phyloP scores from a whole-genome alignment of 2,797 vertebrate species.

The Myotis myotis region DNA sequence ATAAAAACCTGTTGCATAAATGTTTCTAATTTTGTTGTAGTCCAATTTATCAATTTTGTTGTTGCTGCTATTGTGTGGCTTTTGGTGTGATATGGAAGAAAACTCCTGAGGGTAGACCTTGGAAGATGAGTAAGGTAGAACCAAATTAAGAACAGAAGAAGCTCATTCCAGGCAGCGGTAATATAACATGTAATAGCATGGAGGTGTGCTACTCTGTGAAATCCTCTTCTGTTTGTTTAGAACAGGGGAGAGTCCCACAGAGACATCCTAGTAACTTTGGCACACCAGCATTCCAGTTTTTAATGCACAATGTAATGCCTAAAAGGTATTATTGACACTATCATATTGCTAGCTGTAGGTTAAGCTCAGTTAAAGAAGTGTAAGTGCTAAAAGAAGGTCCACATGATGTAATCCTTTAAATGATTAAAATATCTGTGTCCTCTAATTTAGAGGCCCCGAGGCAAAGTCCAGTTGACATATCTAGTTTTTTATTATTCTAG shows the following conservation, averaged over 20 bases:
- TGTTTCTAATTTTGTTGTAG: neutral
- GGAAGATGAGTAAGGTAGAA: neutral
- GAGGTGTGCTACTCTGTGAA: neutral
- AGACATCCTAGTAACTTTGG: neutral
- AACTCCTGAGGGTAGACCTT: neutral
- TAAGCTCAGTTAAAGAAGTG: neutral
- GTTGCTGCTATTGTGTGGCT: neutral
- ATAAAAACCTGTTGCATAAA: neutral
- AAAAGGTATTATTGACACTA: neutral
- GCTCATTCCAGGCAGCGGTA: neutral
- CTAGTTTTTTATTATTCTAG: neutral
- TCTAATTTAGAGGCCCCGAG: neutral
- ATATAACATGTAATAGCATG: neutral
- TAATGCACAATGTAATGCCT: neutral
- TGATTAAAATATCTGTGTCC: neutral
- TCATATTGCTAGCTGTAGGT: neutral
- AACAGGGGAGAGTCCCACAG: neutral
- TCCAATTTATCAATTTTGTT: neutral
- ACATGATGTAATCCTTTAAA: neutral
- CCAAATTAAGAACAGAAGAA: neutral
- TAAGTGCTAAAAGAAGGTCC: neutral
- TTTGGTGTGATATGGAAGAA: neutral
- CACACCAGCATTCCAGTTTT: neutral
- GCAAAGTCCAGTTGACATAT: neutral
- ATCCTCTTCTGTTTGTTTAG: neutral